A percentile compares a stretch with the other conserved stretches of the same genome.
Evolutionary conservation across 1,140 invertebrate species (phyloP).

Genomic region (Alviniconcha marisindica): DNA sequence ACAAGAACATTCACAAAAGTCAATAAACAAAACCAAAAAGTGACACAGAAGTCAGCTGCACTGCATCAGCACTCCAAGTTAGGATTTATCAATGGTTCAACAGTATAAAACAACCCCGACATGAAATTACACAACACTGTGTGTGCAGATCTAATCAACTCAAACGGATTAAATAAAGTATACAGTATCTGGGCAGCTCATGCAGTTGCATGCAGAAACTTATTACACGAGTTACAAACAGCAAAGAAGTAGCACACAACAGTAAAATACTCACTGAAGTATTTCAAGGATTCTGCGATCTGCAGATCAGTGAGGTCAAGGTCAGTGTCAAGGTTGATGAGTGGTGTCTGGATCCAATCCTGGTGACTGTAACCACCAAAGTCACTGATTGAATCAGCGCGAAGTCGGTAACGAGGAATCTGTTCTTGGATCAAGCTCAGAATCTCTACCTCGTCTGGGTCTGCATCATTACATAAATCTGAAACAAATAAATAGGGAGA

Average conservation of each 20-base stretch:
- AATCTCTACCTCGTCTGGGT: constrained; percentile 89
- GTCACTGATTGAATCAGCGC: constrained; percentile 95
- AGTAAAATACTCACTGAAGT: constrained; percentile 98
- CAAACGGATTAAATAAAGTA: too few relatives aligned
- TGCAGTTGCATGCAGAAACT: neutral
- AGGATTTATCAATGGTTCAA: too few relatives aligned
- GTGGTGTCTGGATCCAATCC: constrained; percentile 95
- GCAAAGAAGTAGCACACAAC: neutral
- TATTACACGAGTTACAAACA: neutral
- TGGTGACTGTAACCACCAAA: constrained; percentile 96
- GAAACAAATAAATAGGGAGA: constrained; percentile 32
- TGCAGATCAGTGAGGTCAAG: constrained; percentile 93
- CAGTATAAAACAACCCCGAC: too few relatives aligned
- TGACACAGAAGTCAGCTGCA: too few relatives aligned
- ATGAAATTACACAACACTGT: too few relatives aligned
- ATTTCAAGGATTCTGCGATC: constrained; percentile 96
- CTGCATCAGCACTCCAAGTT: too few relatives aligned
- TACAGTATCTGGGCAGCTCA: neutral
- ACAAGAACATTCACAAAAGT: too few relatives aligned
- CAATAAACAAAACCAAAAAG: too few relatives aligned
- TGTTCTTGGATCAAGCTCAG: constrained; percentile 95
- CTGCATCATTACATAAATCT: constrained; percentile 71
- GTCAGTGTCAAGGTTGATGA: constrained; percentile 80
- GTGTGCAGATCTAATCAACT: too few relatives aligned
- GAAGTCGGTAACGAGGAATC: constrained; percentile 94